Base-by-base conservation (phyloP, 2,113 vertebrate genomes). In the Psilopsiagon aymara region DNA sequence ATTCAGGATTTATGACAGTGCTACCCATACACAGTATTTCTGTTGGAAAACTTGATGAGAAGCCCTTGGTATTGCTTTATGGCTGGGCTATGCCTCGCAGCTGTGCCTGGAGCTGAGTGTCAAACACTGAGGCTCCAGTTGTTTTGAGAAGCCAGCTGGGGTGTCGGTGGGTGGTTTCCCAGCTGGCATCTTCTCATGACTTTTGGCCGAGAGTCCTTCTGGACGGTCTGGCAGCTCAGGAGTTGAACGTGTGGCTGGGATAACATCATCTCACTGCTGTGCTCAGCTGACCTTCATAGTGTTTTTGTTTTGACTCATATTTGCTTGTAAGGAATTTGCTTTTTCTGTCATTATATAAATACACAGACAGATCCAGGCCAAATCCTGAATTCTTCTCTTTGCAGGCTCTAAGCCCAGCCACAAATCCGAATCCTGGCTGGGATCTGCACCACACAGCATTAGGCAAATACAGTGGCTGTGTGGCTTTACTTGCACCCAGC, bases 281-380 rank as follows among this genome's bases (percentile, higher is more conserved):
- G 75, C 88, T 95, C 76, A 91, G 84, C 73, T 96, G 95, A 95
- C 95, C 88, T 97, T 95, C 92, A 53, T 47, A 69, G 53, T 88
- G 84, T 93, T 91, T 94, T 82, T 96, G 57, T 97, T 97, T 97
- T 96, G 94, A 96, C 90, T 96, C 94, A 94, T 93, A 95, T 78
- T 94, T 96, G 82, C 89, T 95, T 68, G 51, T 29, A 79, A 86
- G 84, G 93, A 94, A 94, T 94, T 97, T 95, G 87, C 41, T 89
- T 91, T 93, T 94, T 93, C 82, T 95, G 71, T 96, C 89, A 59
- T 79, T 83, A 53, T 84, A 57, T 84, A 95, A 94, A 88, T 90
- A 94, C 53, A 84, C 66, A 90, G 82, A 44, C 43, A 67, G 27
- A 95, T 13, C 23, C 53, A 75, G 81, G 83, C 78, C 91, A 96